Conservation (phyloP, 2,888 invertebrate genomes). For the Phortica okadai region DNA sequence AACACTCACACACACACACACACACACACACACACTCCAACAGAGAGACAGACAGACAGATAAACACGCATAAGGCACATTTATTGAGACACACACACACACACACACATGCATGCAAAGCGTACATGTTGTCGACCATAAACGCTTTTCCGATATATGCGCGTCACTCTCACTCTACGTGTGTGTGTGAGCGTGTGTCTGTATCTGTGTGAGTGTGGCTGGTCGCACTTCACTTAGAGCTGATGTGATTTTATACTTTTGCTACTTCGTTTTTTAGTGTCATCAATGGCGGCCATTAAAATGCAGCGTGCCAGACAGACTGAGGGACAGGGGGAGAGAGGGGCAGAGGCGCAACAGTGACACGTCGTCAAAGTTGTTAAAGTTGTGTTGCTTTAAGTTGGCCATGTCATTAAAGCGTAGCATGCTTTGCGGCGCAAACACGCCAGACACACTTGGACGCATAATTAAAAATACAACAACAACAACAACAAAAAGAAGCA, state of each 20-base stretch:
- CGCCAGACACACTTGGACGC: slow-evolving; percentile 2
- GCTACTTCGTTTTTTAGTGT: background rate
- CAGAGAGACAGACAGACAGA: background rate
- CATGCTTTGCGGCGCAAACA: slow-evolving; percentile 6
- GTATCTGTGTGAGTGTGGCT: background rate
- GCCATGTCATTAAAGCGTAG: background rate
- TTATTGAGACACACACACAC: slow-evolving; percentile 37
- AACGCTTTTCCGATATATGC: slow-evolving; percentile 34
- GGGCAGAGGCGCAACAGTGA: too few relatives aligned
- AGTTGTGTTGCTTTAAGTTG: background rate
- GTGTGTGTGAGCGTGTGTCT: slow-evolving; percentile 29
- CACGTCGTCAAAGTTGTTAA: background rate
- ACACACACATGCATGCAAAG: slow-evolving; percentile 27
- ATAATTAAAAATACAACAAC: background rate
- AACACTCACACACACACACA: slow-evolving; percentile 14
- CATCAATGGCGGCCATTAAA: background rate
- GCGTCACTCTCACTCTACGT: background rate
- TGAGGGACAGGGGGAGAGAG: too few relatives aligned
- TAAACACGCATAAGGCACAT: slow-evolving; percentile 38
- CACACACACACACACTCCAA: slow-evolving; percentile 32
- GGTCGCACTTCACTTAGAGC: background rate
- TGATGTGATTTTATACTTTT: too few relatives aligned
- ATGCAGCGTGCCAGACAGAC: slow-evolving; percentile 9
- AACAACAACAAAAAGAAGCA: background rate
- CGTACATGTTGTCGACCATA: background rate